Base-by-base conservation (phyloP, 2,888 invertebrate species). In the Eupeodes latifasciatus region DNA sequence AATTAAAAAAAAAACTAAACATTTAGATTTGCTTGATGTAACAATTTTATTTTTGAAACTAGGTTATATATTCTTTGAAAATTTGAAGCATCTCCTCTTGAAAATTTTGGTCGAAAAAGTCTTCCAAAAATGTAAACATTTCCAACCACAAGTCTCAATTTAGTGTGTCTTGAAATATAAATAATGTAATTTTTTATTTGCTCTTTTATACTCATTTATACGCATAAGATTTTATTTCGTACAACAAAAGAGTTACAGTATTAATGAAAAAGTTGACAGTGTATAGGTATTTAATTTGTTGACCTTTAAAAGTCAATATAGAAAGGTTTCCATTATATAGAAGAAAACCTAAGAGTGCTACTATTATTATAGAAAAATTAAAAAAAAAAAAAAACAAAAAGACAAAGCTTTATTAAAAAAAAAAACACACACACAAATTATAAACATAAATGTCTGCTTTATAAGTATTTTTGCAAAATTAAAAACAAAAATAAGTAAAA, bases 301-400 rank as follows among this genome's bases (percentile, higher is more conserved):
- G 34, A 55, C 27, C n/a, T 72, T 19, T 34, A 71, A 47, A 55
- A 66, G 16, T 72, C 40, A 87, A 77, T 81, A 85, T 47, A 86
- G 82, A 27, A 27, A 83, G 76, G 87, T 84, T 81, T 87, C 80
- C 81, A 89, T 69, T 49, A 4, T 75, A 62, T 72, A 69, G 44
- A 55, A 69, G 36, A 55, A 55, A 71, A 71, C 55, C 71, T 71
- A 55, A 71, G 71, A 71, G 71, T 71, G 71, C 71, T 71, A 71
- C 55, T 71, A 71, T 44, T 55, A 71, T 71, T 55, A 66, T 49
- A 66, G 14, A 66, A 4, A 36, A 16, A 67, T 16, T 53, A 66
- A 61, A 40, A 61, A 61, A 57, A 2, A 57, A 27, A 11, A 66
- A 44, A 40, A 27, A 27, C 27, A 11, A 19, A 19, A 19, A 19